A percentile compares a stretch with the other conserved stretches of the same genome.
Conservation (phyloP, 2,888 invertebrate species). For the Pollenia labialis region DNA sequence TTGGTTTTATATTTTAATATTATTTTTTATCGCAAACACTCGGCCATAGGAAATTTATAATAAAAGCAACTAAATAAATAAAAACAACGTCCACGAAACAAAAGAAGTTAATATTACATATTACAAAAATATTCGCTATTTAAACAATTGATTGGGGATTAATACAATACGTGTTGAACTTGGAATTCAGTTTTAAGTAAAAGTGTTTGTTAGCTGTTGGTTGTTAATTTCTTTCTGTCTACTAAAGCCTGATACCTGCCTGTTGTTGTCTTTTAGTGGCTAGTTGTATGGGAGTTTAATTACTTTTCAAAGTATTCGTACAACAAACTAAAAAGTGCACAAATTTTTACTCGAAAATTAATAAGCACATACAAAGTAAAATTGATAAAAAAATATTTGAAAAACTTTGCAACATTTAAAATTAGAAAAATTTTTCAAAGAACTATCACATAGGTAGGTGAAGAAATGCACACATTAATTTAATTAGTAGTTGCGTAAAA, state of each 20-base stretch:
- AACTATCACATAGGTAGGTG: slow-evolving; percentile 6
- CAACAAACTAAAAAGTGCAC: neutral
- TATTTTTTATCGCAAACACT: slow-evolving; percentile 47
- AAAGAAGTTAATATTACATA: slow-evolving; percentile 27
- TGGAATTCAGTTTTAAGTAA: neutral
- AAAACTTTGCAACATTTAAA: neutral
- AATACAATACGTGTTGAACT: neutral
- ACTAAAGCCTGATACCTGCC: neutral
- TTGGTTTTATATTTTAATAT: slow-evolving; percentile 50
- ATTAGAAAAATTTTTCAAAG: neutral
- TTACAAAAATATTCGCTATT: slow-evolving; percentile 3
- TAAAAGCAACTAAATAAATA: slow-evolving; percentile 4
- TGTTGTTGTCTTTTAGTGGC: slow-evolving; percentile 1
- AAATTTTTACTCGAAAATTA: too few relatives aligned
- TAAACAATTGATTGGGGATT: slow-evolving; percentile 1
- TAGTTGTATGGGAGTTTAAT: neutral
- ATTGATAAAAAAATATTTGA: neutral
- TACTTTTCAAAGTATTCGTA: neutral
- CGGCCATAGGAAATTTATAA: neutral
- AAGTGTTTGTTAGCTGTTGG: neutral
- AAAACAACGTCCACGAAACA: slow-evolving; percentile 21
- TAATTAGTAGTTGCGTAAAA: slow-evolving; percentile 39
- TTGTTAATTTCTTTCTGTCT: neutral
- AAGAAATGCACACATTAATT: slow-evolving; percentile 48
- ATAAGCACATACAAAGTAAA: neutral